Conservation (phyloP, 2,888 invertebrate genomes). For the Apotomis betuletana region DNA sequence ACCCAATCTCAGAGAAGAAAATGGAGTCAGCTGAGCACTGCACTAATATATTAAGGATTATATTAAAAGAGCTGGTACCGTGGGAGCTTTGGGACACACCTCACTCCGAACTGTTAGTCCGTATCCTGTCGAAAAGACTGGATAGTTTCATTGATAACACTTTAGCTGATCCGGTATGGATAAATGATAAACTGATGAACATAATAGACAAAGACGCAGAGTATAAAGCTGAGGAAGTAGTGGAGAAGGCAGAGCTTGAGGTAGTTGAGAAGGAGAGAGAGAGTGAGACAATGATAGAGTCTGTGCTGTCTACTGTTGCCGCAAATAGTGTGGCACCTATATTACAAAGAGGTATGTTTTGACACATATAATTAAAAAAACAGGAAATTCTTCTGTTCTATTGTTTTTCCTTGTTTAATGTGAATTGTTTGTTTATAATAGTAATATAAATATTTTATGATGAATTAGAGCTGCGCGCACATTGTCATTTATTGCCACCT, state of each 20-base stretch:
- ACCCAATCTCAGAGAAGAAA: slow-evolving; percentile 67
- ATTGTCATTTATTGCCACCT: too few relatives aligned
- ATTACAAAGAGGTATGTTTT: slow-evolving; percentile 48
- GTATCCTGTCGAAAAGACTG: slow-evolving; percentile 85
- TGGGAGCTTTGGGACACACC: slow-evolving; percentile 88
- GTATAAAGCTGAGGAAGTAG: neutral
- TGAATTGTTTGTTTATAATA: too few relatives aligned
- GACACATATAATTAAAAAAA: too few relatives aligned
- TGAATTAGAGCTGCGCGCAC: too few relatives aligned
- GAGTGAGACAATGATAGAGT: slow-evolving; percentile 48
- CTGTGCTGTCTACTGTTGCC: slow-evolving; percentile 53
- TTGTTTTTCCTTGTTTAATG: too few relatives aligned
- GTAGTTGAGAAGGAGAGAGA: slow-evolving; percentile 39
- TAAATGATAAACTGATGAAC: slow-evolving; percentile 71
- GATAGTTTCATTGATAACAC: slow-evolving; percentile 76
- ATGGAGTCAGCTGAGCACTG: slow-evolving; percentile 82
- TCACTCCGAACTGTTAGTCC: slow-evolving; percentile 85
- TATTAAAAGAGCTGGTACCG: slow-evolving; percentile 85
- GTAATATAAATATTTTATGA: too few relatives aligned
- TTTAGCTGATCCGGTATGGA: slow-evolving; percentile 78
- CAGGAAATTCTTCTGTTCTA: too few relatives aligned
- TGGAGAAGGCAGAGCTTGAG: slow-evolving; percentile 35
- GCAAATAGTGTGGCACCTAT: slow-evolving; percentile 54
- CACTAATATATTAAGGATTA: slow-evolving; percentile 82
- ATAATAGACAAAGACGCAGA: slow-evolving; percentile 52